phyloP scores from a whole-genome alignment of 1,140 invertebrate species.

The Pemphigus obesinymphae region DNA sequence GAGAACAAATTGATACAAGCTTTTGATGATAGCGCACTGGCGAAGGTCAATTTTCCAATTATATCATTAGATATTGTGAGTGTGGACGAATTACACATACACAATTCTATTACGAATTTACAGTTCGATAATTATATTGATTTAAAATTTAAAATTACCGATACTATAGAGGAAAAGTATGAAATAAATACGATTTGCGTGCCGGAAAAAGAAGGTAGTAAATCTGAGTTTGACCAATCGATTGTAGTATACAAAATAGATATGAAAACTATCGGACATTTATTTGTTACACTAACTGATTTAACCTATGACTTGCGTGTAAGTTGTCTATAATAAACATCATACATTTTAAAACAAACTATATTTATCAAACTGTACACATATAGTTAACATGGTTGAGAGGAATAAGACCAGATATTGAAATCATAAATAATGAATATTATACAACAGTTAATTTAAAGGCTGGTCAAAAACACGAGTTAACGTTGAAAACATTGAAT shows the following conservation, averaged over 20 bases:
- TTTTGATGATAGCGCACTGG: not conserved
- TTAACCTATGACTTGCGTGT: not conserved
- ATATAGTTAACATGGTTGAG: not conserved
- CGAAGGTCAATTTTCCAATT: not conserved
- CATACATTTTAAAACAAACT: not conserved
- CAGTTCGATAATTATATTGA: not conserved
- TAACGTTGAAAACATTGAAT: not conserved
- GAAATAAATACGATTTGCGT: not conserved
- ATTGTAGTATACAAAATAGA: not conserved
- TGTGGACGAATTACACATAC: not conserved
- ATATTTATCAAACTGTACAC: not conserved
- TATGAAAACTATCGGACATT: not conserved
- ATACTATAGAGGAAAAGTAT: not conserved
- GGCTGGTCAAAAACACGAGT: not conserved
- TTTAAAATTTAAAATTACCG: not conserved
- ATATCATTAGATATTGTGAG: not conserved
- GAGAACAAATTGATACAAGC: not conserved
- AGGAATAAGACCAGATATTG: not conserved
- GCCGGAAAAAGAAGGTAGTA: not conserved
- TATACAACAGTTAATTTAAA: not conserved
- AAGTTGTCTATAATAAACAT: not conserved
- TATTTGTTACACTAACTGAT: conserved; percentile 6
- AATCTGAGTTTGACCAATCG: not conserved
- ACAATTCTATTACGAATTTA: not conserved
- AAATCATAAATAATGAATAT: not conserved